A percentile compares a stretch with the other conserved stretches of the same genome.
Evolutionary conservation across 2,797 vertebrate species (phyloP).

Genomic region (Choloepus didactylus): DNA sequence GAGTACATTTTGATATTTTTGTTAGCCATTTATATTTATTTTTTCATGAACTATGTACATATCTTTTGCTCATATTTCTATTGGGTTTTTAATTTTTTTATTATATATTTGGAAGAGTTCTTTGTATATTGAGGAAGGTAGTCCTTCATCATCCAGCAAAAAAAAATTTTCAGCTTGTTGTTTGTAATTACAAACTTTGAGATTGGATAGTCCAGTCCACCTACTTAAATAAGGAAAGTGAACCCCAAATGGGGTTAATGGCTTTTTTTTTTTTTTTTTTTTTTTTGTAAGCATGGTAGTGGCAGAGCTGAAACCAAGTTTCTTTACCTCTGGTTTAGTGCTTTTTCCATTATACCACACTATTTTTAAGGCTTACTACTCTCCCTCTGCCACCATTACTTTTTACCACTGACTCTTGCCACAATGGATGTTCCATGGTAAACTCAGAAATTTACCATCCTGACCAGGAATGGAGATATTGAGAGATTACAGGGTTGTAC

Average conservation of each 20-base stretch:
- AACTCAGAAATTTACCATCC: constrained; percentile 62
- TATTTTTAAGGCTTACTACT: constrained; percentile 50
- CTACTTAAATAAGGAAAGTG: constrained; percentile 2
- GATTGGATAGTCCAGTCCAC: background rate
- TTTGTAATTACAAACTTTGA: constrained; percentile 5
- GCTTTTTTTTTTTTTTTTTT: background rate
- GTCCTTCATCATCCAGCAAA: constrained; percentile 12
- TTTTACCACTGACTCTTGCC: constrained; percentile 37
- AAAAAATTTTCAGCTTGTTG: background rate
- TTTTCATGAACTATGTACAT: background rate
- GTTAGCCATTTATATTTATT: constrained; percentile 50
- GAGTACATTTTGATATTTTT: constrained; percentile 45
- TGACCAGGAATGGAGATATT: background rate
- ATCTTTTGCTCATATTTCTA: constrained; percentile 11
- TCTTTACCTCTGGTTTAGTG: background rate
- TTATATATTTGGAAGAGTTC: background rate
- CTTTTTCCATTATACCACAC: constrained; percentile 30
- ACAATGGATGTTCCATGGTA: constrained; percentile 23
- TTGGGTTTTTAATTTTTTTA: background rate
- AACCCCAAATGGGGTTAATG: background rate
- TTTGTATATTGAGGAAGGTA: constrained; percentile 50
- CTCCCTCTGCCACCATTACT: background rate
- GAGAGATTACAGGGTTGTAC: constrained; percentile 12
- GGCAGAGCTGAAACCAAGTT: background rate
- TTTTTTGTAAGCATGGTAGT: background rate